phyloP scores from a whole-genome alignment of 1,140 invertebrate genomes.

The Eumaeus atala region DNA sequence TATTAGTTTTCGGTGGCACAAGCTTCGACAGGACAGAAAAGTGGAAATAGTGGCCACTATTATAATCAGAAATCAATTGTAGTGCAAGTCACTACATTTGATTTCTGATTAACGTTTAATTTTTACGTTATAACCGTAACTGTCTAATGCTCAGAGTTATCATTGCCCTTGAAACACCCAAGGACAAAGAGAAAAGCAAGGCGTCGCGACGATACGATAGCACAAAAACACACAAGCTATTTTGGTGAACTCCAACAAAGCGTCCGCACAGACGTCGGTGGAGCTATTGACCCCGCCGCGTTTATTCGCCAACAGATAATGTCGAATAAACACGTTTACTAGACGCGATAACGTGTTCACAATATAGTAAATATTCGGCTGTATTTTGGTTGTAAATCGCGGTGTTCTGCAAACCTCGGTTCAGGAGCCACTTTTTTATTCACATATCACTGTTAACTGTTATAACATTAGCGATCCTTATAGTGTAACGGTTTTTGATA shows the following conservation, averaged over 20 bases:
- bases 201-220: neutral
- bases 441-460: neutral
- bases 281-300: slow-evolving; percentile 21
- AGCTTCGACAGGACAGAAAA: too few species aligned
- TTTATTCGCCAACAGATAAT: neutral
- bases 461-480: too few species aligned
- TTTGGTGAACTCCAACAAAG: slow-evolving; percentile 1
- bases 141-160: too few species aligned
- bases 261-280: neutral
- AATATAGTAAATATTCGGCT: slow-evolving; percentile 2
- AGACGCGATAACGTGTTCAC: slow-evolving; percentile 3
- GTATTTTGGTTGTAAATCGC: neutral
- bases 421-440: neutral
- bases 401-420: neutral
- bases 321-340: slow-evolving; percentile 8
- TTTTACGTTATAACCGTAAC: too few species aligned
- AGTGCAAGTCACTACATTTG: too few species aligned
- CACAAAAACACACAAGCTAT: slow-evolving; percentile 1
- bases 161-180: too few species aligned
- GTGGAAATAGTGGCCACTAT: too few species aligned
- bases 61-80: too few species aligned
- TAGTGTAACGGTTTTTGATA: too few species aligned
- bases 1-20: too few species aligned
- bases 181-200: too few species aligned
- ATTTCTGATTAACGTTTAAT: too few species aligned